Conservation (phyloP, 2,113 vertebrate genomes). For the Podarcis muralis region DNA sequence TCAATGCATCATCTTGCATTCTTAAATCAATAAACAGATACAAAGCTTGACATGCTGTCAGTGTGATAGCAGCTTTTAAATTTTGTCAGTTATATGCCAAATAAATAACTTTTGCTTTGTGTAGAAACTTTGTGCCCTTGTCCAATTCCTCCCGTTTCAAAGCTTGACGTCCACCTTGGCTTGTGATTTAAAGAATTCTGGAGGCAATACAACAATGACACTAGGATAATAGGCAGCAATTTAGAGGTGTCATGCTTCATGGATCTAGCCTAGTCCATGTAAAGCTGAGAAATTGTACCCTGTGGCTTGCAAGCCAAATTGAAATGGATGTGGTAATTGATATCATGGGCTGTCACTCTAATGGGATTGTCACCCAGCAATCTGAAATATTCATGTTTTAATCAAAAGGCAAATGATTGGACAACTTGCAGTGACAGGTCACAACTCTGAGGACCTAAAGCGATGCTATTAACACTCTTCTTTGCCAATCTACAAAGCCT, state of each 20-base stretch:
- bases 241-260: slow-evolving; percentile 82
- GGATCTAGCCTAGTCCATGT: slow-evolving; percentile 63
- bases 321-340: slow-evolving; percentile 84
- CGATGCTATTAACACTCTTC: slow-evolving; percentile 44
- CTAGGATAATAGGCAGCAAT: slow-evolving; percentile 84
- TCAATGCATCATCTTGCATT: slow-evolving; percentile 55
- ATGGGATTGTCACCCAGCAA: slow-evolving; percentile 79
- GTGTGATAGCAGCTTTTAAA: slow-evolving; percentile 59
- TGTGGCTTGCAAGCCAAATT: slow-evolving; percentile 74
- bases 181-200: slow-evolving; percentile 74
- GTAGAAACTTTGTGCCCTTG: slow-evolving; percentile 62
- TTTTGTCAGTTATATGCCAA: slow-evolving; percentile 55
- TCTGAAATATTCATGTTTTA: slow-evolving; percentile 78
- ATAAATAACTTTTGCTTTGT: slow-evolving; percentile 68
- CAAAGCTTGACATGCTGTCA: slow-evolving; percentile 60
- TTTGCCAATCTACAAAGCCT: slow-evolving; percentile 63
- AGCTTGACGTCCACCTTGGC: slow-evolving; percentile 69
- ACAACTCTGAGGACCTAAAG: slow-evolving; percentile 60
- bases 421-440: slow-evolving; percentile 68
- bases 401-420: slow-evolving; percentile 62
- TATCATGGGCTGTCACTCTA: slow-evolving; percentile 78
- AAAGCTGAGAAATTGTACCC: slow-evolving; percentile 74
- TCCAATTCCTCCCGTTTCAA: slow-evolving; percentile 62
- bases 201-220: slow-evolving; percentile 80
- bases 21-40: slow-evolving; percentile 62